Evolutionary conservation across 2,113 vertebrate genomes (phyloP), one percentile per base, ranked within the genome.

Genomic region (Ammodytes marinus): DNA sequence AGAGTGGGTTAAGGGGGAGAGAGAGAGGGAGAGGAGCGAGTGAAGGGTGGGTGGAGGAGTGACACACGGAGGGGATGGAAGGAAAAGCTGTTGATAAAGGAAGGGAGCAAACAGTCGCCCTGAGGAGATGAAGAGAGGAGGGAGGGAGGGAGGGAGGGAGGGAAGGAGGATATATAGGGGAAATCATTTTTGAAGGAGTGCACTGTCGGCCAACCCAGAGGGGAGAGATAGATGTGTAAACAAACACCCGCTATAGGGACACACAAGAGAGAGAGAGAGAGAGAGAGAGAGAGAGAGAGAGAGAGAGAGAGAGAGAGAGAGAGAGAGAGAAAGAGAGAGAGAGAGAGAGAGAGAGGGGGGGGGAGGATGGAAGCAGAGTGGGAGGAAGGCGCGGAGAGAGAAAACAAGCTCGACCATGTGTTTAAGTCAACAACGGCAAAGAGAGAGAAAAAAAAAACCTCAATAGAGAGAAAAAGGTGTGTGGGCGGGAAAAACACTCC

Each of bases 371-470:
- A 77, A 47, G 76, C 57, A 42, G 90, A 91, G 86, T 86, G 86
- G 83, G 91, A 91, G 85, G 89, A 86, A 81, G 82, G 69, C 82
- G 69, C 49, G 40, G 77, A 90, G 88, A 63, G 86, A 93, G 88
- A 92, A 92, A 94, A 92, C 84, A 91, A 94, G 85, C 91, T 85
- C 63, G 77, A 86, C 90, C 92, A 85, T 92, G 91, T 92, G 92
- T 92, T 91, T 93, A 90, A 92, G 91, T 93, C 91, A 89, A 93
- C 89, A 91, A 75, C 75, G 43, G 90, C 79, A 69, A 84, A 27
- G 27, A 27, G 27, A 27, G 27, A 27, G n/a, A n/a, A n/a, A 27
- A 27, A 88, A 89, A 80, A 89, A 91, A 91, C 87, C 90, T 90
- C 91, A 87, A 84, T 69, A 86, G 88, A 93, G 85, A 83, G 88